Evolutionary conservation across 2,797 vertebrate genomes (phyloP), one percentile per base, ranked within the genome.

Genomic region (Cynopterus sphinx): DNA sequence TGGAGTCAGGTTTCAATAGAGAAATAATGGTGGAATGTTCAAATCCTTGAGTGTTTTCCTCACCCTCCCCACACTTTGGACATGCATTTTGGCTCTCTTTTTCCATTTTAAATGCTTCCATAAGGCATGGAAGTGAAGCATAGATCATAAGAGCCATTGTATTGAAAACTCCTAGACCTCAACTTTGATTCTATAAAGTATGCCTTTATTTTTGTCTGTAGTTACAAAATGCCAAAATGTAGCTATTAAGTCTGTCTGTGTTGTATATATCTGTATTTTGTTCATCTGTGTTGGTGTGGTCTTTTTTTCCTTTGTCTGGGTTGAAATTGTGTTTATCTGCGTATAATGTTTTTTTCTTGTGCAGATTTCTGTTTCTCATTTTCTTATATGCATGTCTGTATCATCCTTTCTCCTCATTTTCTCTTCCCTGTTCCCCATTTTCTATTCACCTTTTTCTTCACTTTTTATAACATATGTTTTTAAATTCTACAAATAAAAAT

Each of bases 1-100:
- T 51, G 84, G 57, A 51, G 22, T 96, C 79, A 89, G 84, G 96
- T 93, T 95, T 97, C 92, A 92, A 6, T 59, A 93, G 95, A 92
- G 90, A 91, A 81, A 77, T 88, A 92, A 93, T 87, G 55, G 43
- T 74, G 81, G 94, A 90, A 90, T 93, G 89, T 90, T 87, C 71
- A 85, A 96, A 87, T 95, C 95, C 93, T 78, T 90, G 95, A 78
- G 41, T 94, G 49, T 63, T 85, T 65, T 86, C 39, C 71, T 79
- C 15, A 4, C 70, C 49, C 53, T 75, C 88, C 85, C 84, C 39
- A n/a, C 70, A 73, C 79, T 96, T 39, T 81, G 53, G 82, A 68
- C 77, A 68, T 9, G 22, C 83, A 77, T 9, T 77, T 87, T 79
- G 90, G 67, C 92, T 94, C 65, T 90, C 55, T 77, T 82, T 87